Base-by-base conservation (phyloP, 2,797 vertebrate species). In the Propithecus deckenii region DNA sequence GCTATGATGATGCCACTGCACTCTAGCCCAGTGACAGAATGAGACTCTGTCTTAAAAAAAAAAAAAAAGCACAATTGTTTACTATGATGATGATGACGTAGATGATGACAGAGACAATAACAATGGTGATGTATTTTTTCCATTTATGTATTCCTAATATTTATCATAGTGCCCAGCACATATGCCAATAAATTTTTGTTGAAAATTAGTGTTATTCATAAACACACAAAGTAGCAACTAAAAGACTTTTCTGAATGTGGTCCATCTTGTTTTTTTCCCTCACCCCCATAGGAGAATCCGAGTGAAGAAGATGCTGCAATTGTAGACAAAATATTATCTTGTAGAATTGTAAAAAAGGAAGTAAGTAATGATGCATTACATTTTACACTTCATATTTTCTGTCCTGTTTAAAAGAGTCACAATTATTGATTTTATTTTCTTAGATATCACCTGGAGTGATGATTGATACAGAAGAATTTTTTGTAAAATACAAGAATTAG, bases 401-500 rank as follows among this genome's bases (percentile, higher is more conserved):
- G n/a, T 8, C 18, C 61, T 95, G 41, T 32, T 93, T 79, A 72
- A 50, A 43, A 81, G 69, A 79, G 0, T 95, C 65, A 7, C 79
- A 98, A 69, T 94, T 22, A 17, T 17, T 92, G 81, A 38, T 95
- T 97, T 98, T 98, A 59, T 85, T 97, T 98, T 98, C 32, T 79
- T 98, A 99, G 99, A 97, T 99, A 72, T 99, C 99, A 96, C 98
- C 99, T 96, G 99, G 99, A 89, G 98, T 99, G 86, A 97, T 99
- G 94, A 99, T 99, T 57, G 99, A 99, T 98, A 98, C 98, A 90
- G 99, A 99, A 98, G 99, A 99, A 98, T 99, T 99, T 98, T 99
- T 99, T 98, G 99, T 99, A 69, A 99, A 99, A 98, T 99, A 99
- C 98, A 99, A 99, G 98, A 99, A 99, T 98, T 99, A 99, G 99